These are phyloP conservation scores for Charina bottae DNA, from an alignment of 2,113 vertebrate species.

Conservation along the genomic window DNA sequence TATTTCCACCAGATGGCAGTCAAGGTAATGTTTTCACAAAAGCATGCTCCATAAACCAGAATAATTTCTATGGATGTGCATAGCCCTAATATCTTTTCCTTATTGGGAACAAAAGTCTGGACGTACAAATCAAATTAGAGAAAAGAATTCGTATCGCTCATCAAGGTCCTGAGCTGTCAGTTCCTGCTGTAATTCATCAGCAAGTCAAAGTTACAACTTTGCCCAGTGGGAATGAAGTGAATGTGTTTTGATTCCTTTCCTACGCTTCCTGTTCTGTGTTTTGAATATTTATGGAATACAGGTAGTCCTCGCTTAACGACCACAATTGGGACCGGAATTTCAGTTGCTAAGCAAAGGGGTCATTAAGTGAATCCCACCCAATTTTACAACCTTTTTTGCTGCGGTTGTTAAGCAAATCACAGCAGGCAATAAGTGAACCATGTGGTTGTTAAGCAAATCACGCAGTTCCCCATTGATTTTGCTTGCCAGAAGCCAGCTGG, in stretches of 20 bases:
- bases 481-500: too few species aligned
- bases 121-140: neutral
- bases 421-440: too few species aligned
- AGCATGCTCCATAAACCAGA: neutral
- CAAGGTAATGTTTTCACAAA: neutral
- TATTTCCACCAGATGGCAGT: slow-evolving; percentile 5
- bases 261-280: neutral
- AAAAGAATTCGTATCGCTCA: neutral
- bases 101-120: neutral
- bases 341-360: too few species aligned
- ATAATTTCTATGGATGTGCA: neutral
- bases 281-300: neutral
- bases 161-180: too few species aligned
- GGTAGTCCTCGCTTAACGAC: too few species aligned
- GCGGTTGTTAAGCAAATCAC: too few species aligned
- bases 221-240: neutral
- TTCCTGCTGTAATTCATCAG: too few species aligned
- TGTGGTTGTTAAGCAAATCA: too few species aligned
- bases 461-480: too few species aligned
- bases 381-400: too few species aligned
- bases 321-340: too few species aligned
- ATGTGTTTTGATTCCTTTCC: neutral
- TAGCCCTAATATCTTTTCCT: neutral
- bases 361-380: too few species aligned
- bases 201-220: neutral